Evolutionary conservation across 2,797 vertebrate genomes (phyloP).

Genomic region (Hypotaenidia okinawae): DNA sequence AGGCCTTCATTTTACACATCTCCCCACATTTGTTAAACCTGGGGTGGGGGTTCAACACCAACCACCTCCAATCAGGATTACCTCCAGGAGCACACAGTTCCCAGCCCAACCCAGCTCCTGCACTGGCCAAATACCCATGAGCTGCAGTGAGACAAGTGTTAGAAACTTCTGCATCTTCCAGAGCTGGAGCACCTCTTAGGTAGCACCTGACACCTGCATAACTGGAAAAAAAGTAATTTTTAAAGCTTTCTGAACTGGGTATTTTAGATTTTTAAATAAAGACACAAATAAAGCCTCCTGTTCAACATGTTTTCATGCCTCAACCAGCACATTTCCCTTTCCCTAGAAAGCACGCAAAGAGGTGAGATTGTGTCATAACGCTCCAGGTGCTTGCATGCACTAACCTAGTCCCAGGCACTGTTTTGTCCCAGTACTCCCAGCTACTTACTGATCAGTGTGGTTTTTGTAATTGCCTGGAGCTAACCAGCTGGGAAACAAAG

Average conservation of each 20-base stretch:
- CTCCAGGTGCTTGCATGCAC: neutral
- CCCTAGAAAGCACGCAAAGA: neutral
- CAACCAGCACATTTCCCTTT: neutral
- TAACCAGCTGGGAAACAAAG: neutral
- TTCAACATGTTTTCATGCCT: too few species aligned
- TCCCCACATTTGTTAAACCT: neutral
- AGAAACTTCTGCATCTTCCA: neutral
- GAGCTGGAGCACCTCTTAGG: neutral
- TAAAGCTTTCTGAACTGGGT: neutral
- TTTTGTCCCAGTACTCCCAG: neutral
- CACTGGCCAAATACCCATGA: neutral
- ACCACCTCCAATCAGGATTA: neutral
- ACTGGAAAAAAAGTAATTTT: neutral
- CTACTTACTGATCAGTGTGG: too few species aligned
- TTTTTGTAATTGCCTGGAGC: neutral
- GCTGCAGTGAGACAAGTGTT: neutral
- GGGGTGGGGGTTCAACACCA: neutral
- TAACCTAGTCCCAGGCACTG: neutral
- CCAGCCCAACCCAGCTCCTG: neutral
- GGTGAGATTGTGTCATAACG: rapidly evolving
- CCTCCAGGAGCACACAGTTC: neutral
- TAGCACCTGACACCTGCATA: neutral
- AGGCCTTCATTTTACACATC: neutral
- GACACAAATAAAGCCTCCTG: neutral
- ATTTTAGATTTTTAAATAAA: neutral